phyloP scores from a whole-genome alignment of 1,140 invertebrate genomes.

The Drosophila kanapiae region DNA sequence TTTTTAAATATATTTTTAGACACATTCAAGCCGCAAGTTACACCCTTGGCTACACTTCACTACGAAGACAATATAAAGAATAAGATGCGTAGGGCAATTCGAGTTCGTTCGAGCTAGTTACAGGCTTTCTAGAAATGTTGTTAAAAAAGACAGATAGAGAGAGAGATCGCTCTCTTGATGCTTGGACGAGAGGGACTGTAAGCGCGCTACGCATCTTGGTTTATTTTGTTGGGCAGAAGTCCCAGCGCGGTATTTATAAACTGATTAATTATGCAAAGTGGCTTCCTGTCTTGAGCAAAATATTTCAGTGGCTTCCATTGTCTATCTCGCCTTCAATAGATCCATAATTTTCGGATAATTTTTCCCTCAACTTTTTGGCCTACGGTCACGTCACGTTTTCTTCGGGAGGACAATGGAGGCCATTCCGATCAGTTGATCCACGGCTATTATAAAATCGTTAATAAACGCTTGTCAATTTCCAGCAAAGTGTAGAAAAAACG shows the following conservation, averaged over 20 bases:
- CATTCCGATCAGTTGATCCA: constrained; percentile 70
- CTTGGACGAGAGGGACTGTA: too few relatives aligned
- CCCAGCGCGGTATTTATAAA: constrained; percentile 55
- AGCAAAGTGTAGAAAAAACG: constrained; percentile 79
- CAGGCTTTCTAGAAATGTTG: too few relatives aligned
- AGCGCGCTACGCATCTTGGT: not conserved
- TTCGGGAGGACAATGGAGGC: constrained; percentile 60
- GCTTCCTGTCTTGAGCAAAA: constrained; percentile 79
- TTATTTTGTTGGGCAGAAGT: not conserved
- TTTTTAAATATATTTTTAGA: not conserved
- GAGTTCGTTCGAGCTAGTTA: too few relatives aligned
- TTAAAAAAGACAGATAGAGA: too few relatives aligned
- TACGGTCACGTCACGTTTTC: constrained; percentile 74
- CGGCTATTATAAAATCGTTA: constrained; percentile 82
- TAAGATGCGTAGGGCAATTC: not conserved
- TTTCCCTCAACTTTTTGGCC: constrained; percentile 32
- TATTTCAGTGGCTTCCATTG: constrained; percentile 42
- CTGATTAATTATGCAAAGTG: constrained; percentile 76
- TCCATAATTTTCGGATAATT: constrained; percentile 35
- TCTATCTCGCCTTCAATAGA: constrained; percentile 16
- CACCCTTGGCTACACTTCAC: not conserved
- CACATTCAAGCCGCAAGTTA: not conserved
- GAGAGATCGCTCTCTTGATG: too few relatives aligned
- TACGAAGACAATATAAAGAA: too few relatives aligned
- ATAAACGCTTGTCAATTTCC: constrained; percentile 82